Conservation (phyloP, 2,797 vertebrate species). For the Ctenosaura bakeri region DNA sequence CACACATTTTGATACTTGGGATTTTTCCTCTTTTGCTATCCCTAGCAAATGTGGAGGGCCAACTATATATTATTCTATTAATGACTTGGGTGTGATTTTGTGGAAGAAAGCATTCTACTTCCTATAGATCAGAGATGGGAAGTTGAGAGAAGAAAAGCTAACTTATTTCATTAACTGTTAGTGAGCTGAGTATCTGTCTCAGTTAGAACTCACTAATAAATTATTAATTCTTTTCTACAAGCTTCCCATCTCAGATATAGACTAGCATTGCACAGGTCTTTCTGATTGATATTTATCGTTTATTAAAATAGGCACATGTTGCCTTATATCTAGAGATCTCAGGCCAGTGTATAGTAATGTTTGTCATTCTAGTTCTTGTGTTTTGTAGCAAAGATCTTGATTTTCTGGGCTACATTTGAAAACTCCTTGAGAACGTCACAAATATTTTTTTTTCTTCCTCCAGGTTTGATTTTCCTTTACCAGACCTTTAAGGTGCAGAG, state of each 20-base stretch:
- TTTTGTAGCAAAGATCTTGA: background rate
- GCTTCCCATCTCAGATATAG: too few relatives aligned
- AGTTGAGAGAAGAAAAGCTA: too few relatives aligned
- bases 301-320: too few relatives aligned
- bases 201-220: too few relatives aligned
- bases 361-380: background rate
- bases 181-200: too few relatives aligned
- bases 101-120: background rate
- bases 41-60: too few relatives aligned
- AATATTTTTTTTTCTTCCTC: constrained; percentile 65
- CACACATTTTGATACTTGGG: too few relatives aligned
- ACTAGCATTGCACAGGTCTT: background rate
- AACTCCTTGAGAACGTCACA: constrained; percentile 55
- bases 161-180: background rate
- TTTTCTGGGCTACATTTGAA: constrained; percentile 34
- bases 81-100: background rate
- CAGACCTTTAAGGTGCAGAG: constrained; percentile 61
- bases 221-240: too few relatives aligned
- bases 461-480: constrained; percentile 73
- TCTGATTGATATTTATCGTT: background rate
- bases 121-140: too few relatives aligned
- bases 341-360: too few relatives aligned
- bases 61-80: background rate
- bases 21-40: too few relatives aligned
- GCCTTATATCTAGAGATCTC: too few relatives aligned